phyloP scores from a whole-genome alignment of 1,140 invertebrate genomes.

The Arctopsyche grandis region DNA sequence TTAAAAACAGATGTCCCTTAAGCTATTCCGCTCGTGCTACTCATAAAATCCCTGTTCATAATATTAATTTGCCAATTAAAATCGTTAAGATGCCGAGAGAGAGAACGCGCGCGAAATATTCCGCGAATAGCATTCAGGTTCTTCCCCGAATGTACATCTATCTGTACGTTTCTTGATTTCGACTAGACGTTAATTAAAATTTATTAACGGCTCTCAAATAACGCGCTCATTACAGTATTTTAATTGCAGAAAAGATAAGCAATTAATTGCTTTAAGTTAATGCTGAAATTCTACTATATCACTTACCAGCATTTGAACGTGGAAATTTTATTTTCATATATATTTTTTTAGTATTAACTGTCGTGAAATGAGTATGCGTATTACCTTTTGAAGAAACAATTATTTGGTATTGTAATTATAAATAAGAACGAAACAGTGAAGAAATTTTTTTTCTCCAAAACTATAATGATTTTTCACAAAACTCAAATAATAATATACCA shows the following conservation, averaged over 20 bases:
- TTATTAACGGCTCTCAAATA: not conserved
- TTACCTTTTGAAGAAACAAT: no score
- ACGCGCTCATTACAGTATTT: not conserved
- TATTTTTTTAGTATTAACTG: no score
- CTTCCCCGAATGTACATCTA: not conserved
- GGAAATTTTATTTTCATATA: no score
- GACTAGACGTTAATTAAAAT: conserved; percentile 5
- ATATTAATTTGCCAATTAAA: conserved; percentile 31
- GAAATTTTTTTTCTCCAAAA: no score
- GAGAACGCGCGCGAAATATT: not conserved
- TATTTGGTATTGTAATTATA: no score
- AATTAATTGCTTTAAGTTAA: no score
- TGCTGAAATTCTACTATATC: no score
- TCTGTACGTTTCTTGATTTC: not conserved
- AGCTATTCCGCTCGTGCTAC: conserved; percentile 6
- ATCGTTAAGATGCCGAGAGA: not conserved
- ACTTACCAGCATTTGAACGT: no score
- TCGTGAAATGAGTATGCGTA: no score
- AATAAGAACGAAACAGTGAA: no score
- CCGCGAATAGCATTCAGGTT: not conserved
- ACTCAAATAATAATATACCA: no score
- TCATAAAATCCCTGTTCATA: conserved; percentile 32
- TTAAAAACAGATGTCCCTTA: conserved; percentile 26
- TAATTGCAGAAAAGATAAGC: not conserved
- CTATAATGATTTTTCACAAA: no score